Conservation (phyloP, 2,888 invertebrate genomes). For the Polydrusus cervinus region DNA sequence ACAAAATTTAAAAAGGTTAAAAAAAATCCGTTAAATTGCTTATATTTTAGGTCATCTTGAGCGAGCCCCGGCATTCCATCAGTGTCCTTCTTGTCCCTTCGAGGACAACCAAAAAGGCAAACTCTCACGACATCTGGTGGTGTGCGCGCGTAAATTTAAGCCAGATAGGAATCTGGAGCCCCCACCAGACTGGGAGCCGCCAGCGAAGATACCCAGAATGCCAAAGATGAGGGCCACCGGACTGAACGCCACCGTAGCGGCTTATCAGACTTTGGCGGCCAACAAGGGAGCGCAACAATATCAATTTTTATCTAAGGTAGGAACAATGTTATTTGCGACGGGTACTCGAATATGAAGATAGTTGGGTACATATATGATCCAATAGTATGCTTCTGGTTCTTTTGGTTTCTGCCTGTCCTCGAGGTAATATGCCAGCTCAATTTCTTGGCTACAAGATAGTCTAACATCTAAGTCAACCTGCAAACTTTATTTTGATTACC, state of each 20-base stretch:
- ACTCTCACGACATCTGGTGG: slow-evolving; percentile 88
- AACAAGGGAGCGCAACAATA: slow-evolving; percentile 67
- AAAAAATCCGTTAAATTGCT: background rate
- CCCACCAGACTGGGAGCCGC: slow-evolving; percentile 93
- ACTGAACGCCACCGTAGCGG: slow-evolving; percentile 69
- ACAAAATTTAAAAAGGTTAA: no score
- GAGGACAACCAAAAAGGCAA: slow-evolving; percentile 96
- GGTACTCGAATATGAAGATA: no score
- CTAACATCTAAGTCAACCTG: no score
- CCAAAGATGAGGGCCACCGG: slow-evolving; percentile 69
- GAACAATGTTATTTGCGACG: background rate
- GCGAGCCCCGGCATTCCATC: slow-evolving; percentile 89
- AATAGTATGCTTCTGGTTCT: no score
- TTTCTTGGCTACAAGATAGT: no score
- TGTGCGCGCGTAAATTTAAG: slow-evolving; percentile 92
- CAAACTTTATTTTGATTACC: no score
- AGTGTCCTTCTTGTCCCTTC: slow-evolving; percentile 94
- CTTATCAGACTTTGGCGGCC: slow-evolving; percentile 70
- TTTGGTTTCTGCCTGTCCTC: no score
- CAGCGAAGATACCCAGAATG: slow-evolving; percentile 91
- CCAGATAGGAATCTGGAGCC: slow-evolving; percentile 90
- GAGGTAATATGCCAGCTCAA: no score
- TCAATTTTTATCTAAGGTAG: slow-evolving; percentile 63
- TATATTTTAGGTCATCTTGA: slow-evolving; percentile 78
- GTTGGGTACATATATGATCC: no score